These are phyloP conservation scores for Tinamus guttatus DNA, from an alignment of 2,113 vertebrate species.

Conservation along the genomic window DNA sequence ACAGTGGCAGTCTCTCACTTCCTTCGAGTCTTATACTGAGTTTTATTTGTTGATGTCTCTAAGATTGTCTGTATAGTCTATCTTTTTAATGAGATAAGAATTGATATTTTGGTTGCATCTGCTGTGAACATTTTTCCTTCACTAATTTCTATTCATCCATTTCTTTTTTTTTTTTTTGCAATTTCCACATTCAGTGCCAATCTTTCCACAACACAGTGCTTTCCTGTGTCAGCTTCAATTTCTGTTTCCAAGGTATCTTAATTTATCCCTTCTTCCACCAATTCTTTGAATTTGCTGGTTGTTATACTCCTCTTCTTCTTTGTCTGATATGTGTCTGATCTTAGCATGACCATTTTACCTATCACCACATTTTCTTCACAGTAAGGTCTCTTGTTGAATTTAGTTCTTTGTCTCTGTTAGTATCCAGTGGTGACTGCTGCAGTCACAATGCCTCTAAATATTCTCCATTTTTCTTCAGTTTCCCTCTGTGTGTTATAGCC, in stretches of 20 bases:
- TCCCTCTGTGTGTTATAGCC: background rate
- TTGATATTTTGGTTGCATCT: background rate
- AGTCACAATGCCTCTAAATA: background rate
- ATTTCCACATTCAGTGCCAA: background rate
- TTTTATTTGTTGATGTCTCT: slow-evolving; percentile 25
- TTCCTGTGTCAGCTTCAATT: background rate
- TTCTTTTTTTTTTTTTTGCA: background rate
- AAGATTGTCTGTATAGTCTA: slow-evolving; percentile 41
- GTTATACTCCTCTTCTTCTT: background rate
- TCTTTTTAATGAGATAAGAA: background rate
- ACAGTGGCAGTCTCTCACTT: slow-evolving; percentile 2
- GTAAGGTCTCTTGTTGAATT: background rate
- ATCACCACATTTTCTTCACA: background rate
- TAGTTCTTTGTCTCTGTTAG: background rate
- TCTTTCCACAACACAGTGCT: background rate
- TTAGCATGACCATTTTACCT: background rate
- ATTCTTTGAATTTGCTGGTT: background rate
- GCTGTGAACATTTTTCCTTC: background rate
- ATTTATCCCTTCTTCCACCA: background rate
- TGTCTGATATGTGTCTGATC: background rate
- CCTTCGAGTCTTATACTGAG: slow-evolving; percentile 28
- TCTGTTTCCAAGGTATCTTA: background rate
- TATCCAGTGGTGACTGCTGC: background rate
- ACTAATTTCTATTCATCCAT: background rate
- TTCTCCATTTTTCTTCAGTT: background rate